Evolutionary conservation across 2,888 invertebrate species (phyloP).

Genomic region (Drosophila trichaetosa): DNA sequence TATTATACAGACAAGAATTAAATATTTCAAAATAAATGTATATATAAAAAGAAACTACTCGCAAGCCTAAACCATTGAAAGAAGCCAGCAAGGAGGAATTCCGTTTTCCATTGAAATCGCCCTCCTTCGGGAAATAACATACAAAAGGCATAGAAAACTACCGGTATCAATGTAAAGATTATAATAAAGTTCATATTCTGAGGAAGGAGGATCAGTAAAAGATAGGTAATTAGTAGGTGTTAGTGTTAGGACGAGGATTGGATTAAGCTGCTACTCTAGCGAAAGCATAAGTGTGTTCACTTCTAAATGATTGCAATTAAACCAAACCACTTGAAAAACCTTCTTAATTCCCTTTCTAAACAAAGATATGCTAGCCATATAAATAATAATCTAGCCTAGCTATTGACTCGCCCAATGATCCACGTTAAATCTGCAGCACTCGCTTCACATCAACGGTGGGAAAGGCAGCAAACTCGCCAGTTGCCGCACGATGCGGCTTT

Average conservation of each 20-base stretch:
- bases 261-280: conserved; percentile 8
- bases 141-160: conserved; percentile 23
- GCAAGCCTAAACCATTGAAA: background rate
- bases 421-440: conserved; percentile 75
- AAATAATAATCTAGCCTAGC: conserved; percentile 39
- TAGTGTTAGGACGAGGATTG: conserved; percentile 5
- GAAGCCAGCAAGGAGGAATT: background rate
- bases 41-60: conserved; percentile 3
- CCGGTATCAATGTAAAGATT: conserved; percentile 4
- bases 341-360: background rate
- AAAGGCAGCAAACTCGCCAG: conserved; percentile 83
- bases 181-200: conserved; percentile 23
- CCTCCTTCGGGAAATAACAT: conserved; percentile 7
- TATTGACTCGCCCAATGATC: conserved; percentile 10
- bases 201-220: conserved; percentile 2
- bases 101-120: conserved; percentile 8
- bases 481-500: conserved; percentile 83
- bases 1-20: conserved; percentile 62
- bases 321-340: background rate
- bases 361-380: conserved; percentile 42
- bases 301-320: conserved; percentile 5
- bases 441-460: conserved; percentile 84
- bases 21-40: conserved; percentile 20
- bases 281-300: conserved; percentile 14
- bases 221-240: conserved; percentile 23